Conservation (phyloP, 2,797 vertebrate genomes). For the Sebastolobus alascanus region DNA sequence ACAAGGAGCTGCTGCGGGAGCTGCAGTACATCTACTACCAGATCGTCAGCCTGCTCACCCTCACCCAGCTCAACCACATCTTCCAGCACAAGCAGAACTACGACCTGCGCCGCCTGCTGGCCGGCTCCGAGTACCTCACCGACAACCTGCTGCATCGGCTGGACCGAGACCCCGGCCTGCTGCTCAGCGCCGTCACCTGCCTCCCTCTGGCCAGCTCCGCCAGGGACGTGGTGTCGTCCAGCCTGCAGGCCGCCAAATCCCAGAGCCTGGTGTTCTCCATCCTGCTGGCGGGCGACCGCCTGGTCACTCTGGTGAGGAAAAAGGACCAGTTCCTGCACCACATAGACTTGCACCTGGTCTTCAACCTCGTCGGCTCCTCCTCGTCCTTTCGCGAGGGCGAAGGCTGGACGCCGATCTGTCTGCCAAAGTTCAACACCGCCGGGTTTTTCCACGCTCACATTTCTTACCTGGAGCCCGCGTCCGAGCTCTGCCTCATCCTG, state of each 20-base stretch:
- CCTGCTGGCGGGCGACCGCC: conserved; percentile 91
- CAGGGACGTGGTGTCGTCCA: conserved; percentile 89
- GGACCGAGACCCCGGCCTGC: conserved; percentile 93
- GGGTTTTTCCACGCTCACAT: conserved; percentile 99
- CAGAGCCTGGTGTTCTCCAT: conserved; percentile 96
- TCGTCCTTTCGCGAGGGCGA: conserved; percentile 96
- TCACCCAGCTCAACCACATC: conserved; percentile 96
- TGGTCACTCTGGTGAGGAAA: conserved; percentile 94
- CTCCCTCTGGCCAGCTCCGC: conserved; percentile 88
- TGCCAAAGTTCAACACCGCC: conserved; percentile 96
- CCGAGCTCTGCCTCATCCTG: conserved; percentile 94
- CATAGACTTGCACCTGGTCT: conserved; percentile 96
- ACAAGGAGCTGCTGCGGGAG: conserved; percentile 94
- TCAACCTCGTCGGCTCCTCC: conserved; percentile 96
- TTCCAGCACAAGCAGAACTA: conserved; percentile 98
- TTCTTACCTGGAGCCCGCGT: conserved; percentile 93
- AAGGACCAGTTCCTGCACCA: conserved; percentile 97
- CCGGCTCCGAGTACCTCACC: conserved; percentile 95
- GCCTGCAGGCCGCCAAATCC: conserved; percentile 93
- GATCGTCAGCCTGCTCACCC: conserved; percentile 96
- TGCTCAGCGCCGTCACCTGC: conserved; percentile 94
- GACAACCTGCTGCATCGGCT: conserved; percentile 93
- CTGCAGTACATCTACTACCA: conserved; percentile 98
- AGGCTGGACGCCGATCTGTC: conserved; percentile 97
- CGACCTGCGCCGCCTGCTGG: conserved; percentile 94